Conservation (phyloP, 2,888 invertebrate species). For the Cetonia aurata region DNA sequence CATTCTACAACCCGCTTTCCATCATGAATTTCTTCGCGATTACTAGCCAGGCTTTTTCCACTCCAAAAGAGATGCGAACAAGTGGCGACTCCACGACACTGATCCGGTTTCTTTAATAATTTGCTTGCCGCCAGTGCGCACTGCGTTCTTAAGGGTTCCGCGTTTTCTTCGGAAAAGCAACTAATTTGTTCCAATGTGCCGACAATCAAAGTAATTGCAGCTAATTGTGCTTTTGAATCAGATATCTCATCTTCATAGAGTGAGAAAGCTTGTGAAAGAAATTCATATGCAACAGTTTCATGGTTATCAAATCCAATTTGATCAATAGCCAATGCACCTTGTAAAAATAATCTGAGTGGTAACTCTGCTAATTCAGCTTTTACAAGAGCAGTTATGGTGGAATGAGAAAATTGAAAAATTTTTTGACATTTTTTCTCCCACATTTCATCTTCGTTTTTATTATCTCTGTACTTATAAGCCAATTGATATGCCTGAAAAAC, state of each 20-base stretch:
- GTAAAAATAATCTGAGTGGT: constrained; percentile 92
- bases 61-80: constrained; percentile 99
- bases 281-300: constrained; percentile 98
- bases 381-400: constrained; percentile 92
- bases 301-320: constrained; percentile 94
- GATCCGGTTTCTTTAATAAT: constrained; percentile 97
- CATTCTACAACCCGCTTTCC: constrained; percentile 94
- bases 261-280: constrained; percentile 95
- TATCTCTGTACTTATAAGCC: constrained; percentile 84
- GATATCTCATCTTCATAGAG: constrained; percentile 98
- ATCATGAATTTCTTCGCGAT: constrained; percentile 81
- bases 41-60: constrained; percentile 72
- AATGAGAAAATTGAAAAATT: constrained; percentile 98
- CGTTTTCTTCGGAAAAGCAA: constrained; percentile 96
- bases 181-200: constrained; percentile 95
- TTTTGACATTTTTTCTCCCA: constrained; percentile 99
- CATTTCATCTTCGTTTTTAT: constrained; percentile 89
- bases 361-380: constrained; percentile 96
- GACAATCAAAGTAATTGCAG: constrained; percentile 95
- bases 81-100: constrained; percentile 93
- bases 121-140: constrained; percentile 97
- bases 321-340: constrained; percentile 94
- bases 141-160: constrained; percentile 95
- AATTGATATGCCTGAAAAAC: constrained; percentile 94
- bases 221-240: constrained; percentile 96